Evolutionary conservation across 2,888 invertebrate genomes (phyloP).

Genomic region (Thyatira batis): DNA sequence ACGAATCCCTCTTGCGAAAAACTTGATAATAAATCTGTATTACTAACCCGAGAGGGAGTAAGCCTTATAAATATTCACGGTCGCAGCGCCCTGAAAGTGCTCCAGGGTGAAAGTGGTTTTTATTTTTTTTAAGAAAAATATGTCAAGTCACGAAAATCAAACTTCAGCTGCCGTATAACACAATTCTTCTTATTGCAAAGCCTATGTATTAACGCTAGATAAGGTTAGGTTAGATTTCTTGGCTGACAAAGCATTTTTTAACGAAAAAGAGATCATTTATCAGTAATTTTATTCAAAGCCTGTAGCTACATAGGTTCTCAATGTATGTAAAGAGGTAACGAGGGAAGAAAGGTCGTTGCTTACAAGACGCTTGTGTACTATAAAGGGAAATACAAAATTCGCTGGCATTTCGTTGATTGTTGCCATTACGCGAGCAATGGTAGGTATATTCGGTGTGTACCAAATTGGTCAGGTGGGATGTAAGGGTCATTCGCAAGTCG

Average conservation of each 20-base stretch:
- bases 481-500: conserved; percentile 33
- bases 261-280: background rate
- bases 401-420: conserved; percentile 23
- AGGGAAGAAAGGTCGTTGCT: conserved; percentile 16
- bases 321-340: conserved; percentile 1
- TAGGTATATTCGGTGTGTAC: conserved; percentile 12
- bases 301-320: background rate
- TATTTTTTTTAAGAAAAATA: conserved; percentile 35
- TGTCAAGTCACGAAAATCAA: conserved; percentile 39
- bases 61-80: conserved; percentile 66
- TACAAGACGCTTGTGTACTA: conserved; percentile 5
- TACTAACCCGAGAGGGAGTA: conserved; percentile 37
- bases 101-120: conserved; percentile 50
- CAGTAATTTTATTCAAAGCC: background rate
- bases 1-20: conserved; percentile 31
- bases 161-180: background rate
- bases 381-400: conserved; percentile 12
- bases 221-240: background rate
- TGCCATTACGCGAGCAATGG: conserved; percentile 22
- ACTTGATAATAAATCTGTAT: conserved; percentile 55
- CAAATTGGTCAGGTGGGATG: conserved; percentile 34
- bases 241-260: too few relatives aligned
- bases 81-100: conserved; percentile 35
- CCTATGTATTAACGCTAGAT: too few relatives aligned
- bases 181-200: background rate